Base-by-base conservation (phyloP, 2,888 invertebrate genomes). In the Apotomis betuletana region DNA sequence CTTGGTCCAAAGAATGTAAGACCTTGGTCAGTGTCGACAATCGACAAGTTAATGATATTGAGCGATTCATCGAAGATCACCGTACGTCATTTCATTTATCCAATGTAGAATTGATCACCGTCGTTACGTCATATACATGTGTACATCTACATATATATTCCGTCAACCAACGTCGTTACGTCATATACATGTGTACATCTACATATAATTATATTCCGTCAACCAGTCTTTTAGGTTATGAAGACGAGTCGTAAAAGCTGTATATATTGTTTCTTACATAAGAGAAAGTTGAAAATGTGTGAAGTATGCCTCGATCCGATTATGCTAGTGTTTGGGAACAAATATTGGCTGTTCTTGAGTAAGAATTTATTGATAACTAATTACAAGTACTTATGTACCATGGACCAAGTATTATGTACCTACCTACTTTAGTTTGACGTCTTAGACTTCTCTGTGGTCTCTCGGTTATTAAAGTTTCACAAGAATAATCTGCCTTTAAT, bases 201-300 rank as follows among this genome's bases (percentile, higher is more conserved):
- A 6, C 8, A 44, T 27, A 1, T 27, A 27, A 1, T 2, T 27
- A 27, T 27, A 12, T 12, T 57, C 46, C 65, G 36, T 65, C 46
- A 65, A 57, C 65, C 27, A 55, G 64, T 65, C 44, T 46, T 55
- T 27, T 9, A 36, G 46, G 65, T 65, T 64, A 65, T 49, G 49
- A 9, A 49, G 9, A 6, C 8, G 54, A 8, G 46, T 44, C 12
- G 27, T 4, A 8, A 8, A n/a, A 49, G 44, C 4, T 15, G 10
- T 13, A 13, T 10, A 55, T 44, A 13, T 44, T 27, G 12, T 44
- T 41, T 8, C 13, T 63, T 41, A 12, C 10, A 44, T 46, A 65
- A 65, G 44, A 15, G 65, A 65, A 65, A 55, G 44, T 65, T 55
- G 9, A 64, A 13, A 3, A 65, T 65, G 65, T 65, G 65, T n/a